Percentiles rank a stretch among this genome's conserved stretches.
These are phyloP conservation scores for Coenobita brevimanus DNA, from an alignment of 1,140 invertebrate species.

Conservation along the genomic window DNA sequence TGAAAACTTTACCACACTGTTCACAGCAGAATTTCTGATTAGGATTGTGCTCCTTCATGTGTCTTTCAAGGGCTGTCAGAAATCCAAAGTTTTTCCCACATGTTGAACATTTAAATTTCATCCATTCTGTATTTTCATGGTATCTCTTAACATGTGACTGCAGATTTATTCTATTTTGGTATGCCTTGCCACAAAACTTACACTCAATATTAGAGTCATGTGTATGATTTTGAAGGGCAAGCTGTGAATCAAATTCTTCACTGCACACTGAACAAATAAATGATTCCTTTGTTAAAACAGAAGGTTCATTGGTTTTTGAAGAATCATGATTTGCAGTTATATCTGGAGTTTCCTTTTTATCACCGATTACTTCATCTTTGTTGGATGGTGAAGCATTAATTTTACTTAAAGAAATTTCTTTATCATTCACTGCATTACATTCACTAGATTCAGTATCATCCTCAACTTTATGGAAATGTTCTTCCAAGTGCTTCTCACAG, in stretches of 20 bases:
- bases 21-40: slow-evolving; percentile 59
- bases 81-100: slow-evolving; percentile 55
- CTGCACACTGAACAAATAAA: slow-evolving; percentile 37
- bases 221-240: not conserved
- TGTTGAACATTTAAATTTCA: slow-evolving; percentile 57
- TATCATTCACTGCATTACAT: not conserved
- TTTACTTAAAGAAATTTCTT: not conserved
- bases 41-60: slow-evolving; percentile 60
- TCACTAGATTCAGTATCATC: not conserved
- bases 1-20: slow-evolving; percentile 60
- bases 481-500: slow-evolving; percentile 45
- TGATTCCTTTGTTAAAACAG: not conserved
- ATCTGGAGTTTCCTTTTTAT: not conserved
- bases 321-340: not conserved
- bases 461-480: slow-evolving; percentile 28
- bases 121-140: slow-evolving; percentile 57
- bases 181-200: slow-evolving; percentile 47
- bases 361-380: not conserved
- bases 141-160: slow-evolving; percentile 52
- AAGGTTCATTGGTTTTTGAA: not conserved
- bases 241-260: slow-evolving; percentile 31
- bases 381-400: no score
- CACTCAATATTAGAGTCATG: slow-evolving; percentile 33
- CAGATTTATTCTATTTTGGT: slow-evolving; percentile 39
- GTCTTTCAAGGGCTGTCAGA: slow-evolving; percentile 44